phyloP scores from a whole-genome alignment of 2,888 invertebrate species.

The Orgyia antiqua region DNA sequence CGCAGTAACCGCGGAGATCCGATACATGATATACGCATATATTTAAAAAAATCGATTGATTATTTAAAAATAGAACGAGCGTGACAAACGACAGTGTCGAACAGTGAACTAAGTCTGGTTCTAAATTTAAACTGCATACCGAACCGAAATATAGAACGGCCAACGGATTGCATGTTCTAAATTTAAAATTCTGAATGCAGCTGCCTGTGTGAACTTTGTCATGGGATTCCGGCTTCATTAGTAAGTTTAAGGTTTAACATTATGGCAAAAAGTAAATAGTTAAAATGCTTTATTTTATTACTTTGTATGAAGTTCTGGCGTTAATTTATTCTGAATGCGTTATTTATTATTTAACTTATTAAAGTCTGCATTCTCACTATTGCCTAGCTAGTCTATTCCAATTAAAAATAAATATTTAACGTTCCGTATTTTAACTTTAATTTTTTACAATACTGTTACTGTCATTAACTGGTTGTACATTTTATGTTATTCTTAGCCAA shows the following conservation, averaged over 20 bases:
- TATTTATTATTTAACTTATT: too few species aligned
- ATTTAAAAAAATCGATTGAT: constrained; percentile 22
- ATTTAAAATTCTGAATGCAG: constrained; percentile 62
- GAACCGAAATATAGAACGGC: constrained; percentile 71
- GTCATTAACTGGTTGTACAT: too few species aligned
- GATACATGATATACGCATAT: constrained; percentile 32
- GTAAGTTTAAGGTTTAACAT: constrained; percentile 29
- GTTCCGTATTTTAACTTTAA: too few species aligned
- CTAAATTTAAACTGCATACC: constrained; percentile 71
- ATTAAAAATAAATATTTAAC: too few species aligned
- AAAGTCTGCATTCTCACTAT: too few species aligned
- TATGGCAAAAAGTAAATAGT: too few species aligned
- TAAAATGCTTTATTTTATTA: too few species aligned
- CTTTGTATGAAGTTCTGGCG: too few species aligned
- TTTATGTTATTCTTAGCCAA: too few species aligned
- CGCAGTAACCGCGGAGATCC: constrained; percentile 44
- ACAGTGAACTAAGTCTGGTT: constrained; percentile 69
- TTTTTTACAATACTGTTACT: too few species aligned
- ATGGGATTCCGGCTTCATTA: constrained; percentile 53
- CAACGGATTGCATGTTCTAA: constrained; percentile 70
- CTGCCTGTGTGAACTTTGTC: constrained; percentile 70
- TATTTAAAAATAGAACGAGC: constrained; percentile 58
- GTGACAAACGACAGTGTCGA: constrained; percentile 70
- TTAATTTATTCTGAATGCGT: too few species aligned
- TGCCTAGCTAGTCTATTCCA: too few species aligned